A percentile compares a stretch with the other conserved stretches of the same genome.
phyloP scores from a whole-genome alignment of 2,113 vertebrate species.

The Pteruthius melanotis region DNA sequence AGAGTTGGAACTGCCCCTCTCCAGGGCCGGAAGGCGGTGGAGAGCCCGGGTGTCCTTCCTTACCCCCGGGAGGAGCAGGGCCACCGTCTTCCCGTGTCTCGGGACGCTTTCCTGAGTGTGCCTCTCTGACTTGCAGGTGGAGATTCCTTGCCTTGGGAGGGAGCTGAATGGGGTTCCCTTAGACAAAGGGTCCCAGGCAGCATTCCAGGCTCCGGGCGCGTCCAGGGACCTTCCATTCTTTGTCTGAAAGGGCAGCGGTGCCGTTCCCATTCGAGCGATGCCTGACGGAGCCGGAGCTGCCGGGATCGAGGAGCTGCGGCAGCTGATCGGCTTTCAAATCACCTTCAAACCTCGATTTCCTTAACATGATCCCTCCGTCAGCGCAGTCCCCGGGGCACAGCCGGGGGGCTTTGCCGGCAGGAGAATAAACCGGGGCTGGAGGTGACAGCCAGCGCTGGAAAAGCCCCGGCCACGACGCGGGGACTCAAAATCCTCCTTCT shows the following conservation, averaged over 20 bases:
- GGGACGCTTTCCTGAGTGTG: not conserved
- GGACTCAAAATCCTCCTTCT: not conserved
- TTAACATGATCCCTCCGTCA: conserved; percentile 49
- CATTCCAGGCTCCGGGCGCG: not conserved
- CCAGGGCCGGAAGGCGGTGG: not conserved
- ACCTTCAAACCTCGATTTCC: conserved; percentile 64
- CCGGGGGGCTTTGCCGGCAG: conserved; percentile 10
- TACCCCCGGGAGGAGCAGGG: fast-evolving
- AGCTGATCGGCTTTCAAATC: conserved; percentile 77
- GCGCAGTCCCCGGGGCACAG: conserved; percentile 5
- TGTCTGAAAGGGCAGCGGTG: conserved; percentile 37
- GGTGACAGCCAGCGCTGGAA: not conserved
- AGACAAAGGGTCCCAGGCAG: conserved; percentile 60
- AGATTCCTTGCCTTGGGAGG: conserved; percentile 48
- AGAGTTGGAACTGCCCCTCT: not conserved
- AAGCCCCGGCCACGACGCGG: not conserved
- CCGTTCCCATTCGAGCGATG: conserved; percentile 37
- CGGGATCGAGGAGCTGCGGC: conserved; percentile 46
- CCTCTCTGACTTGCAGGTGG: conserved; percentile 70
- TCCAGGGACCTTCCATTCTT: not conserved
- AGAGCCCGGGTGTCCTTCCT: not conserved
- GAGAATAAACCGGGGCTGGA: not conserved
- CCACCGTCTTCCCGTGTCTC: fast-evolving
- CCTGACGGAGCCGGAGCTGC: conserved; percentile 30
- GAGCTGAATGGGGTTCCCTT: conserved; percentile 36